phyloP scores from a whole-genome alignment of 1,140 invertebrate species.

The Drosophila tropicalis region DNA sequence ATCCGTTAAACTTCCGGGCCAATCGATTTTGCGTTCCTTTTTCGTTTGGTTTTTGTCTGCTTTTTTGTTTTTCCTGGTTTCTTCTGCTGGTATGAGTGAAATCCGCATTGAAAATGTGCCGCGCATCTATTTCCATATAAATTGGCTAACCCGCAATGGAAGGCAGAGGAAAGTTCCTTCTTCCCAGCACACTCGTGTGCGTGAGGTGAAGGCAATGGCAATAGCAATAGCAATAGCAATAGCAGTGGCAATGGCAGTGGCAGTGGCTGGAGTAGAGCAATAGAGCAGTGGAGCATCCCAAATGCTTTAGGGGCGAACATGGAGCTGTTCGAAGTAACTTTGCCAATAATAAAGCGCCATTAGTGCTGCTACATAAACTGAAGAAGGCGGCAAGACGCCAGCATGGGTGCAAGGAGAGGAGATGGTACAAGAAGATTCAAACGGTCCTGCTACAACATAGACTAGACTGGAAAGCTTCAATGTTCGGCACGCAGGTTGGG shows the following conservation, averaged over 20 bases:
- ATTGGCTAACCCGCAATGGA: slow-evolving; percentile 66
- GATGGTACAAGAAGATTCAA: not conserved
- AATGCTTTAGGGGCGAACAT: slow-evolving; percentile 37
- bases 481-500: slow-evolving; percentile 16
- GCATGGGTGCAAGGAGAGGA: not conserved
- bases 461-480: not conserved
- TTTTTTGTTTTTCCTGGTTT: too few species aligned
- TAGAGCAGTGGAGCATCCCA: slow-evolving; percentile 36
- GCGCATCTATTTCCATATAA: slow-evolving; percentile 80
- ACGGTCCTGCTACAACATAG: slow-evolving; percentile 16
- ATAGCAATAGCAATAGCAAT: too few species aligned
- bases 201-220: not conserved
- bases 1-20: slow-evolving; percentile 11
- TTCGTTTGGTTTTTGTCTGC: too few species aligned
- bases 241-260: not conserved
- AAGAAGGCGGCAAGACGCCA: slow-evolving; percentile 23
- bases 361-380: slow-evolving; percentile 79
- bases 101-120: slow-evolving; percentile 74
- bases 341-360: slow-evolving; percentile 80
- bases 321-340: slow-evolving; percentile 53
- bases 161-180: slow-evolving; percentile 8
- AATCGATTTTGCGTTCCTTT: slow-evolving; percentile 48
- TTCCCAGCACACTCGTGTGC: not conserved
- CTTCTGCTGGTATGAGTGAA: slow-evolving; percentile 12
- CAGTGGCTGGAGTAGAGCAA: not conserved